These are phyloP conservation scores for Petaurus breviceps DNA, from an alignment of 2,113 vertebrate genomes.

Conservation along the genomic window DNA sequence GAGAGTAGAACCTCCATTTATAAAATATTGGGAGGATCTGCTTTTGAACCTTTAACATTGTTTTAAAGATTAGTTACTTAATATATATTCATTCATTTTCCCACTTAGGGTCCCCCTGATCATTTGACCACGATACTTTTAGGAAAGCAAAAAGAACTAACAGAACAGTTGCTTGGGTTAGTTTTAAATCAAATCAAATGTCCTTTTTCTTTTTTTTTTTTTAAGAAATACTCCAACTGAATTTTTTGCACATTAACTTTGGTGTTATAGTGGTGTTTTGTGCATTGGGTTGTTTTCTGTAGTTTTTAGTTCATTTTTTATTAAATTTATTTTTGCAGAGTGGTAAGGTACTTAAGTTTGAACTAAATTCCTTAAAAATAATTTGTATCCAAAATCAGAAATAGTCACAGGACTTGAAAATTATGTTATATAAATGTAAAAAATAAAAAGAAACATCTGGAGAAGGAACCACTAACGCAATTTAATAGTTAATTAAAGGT, in stretches of 20 bases:
- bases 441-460: neutral
- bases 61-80: neutral
- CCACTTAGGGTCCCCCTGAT: neutral
- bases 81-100: neutral
- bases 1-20: neutral
- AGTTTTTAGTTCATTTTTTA: neutral
- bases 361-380: neutral
- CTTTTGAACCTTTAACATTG: neutral
- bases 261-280: neutral
- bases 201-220: neutral
- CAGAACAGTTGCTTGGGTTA: neutral
- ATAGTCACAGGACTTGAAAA: neutral
- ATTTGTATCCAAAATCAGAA: neutral
- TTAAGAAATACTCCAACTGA: neutral
- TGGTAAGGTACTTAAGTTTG: neutral
- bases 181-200: neutral
- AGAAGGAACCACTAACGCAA: neutral
- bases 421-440: neutral
- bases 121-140: neutral
- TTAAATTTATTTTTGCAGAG: constrained; percentile 9
- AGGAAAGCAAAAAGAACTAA: neutral
- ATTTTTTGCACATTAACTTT: neutral
- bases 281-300: neutral
- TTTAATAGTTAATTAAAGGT: neutral
- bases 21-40: neutral